Evolutionary conservation across 2,888 invertebrate species (phyloP).

Genomic region (Melieria picta): DNA sequence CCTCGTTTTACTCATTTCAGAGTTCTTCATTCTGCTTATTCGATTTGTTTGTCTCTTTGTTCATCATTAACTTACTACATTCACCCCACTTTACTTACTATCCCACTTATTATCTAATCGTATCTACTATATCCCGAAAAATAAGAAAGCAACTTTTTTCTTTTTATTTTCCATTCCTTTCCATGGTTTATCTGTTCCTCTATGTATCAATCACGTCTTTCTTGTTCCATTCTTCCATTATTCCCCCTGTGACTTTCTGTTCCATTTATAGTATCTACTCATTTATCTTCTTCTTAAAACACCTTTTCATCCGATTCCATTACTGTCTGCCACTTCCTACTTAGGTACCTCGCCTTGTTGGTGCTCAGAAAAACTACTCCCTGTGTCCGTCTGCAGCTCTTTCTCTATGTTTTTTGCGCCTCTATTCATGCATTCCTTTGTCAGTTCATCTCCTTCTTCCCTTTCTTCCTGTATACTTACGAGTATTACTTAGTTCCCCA

Average conservation of each 20-base stretch:
- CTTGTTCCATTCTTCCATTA: neutral
- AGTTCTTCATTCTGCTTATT: too few relatives aligned
- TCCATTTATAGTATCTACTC: neutral
- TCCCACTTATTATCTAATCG: too few relatives aligned
- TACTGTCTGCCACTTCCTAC: neutral
- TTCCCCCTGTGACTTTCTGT: neutral
- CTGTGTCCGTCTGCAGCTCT: neutral
- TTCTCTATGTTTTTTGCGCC: neutral
- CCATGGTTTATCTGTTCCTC: too few relatives aligned
- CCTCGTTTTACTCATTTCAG: too few relatives aligned
- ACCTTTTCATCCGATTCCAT: neutral
- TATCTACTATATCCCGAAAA: too few relatives aligned
- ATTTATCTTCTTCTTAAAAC: neutral
- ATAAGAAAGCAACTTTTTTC: too few relatives aligned
- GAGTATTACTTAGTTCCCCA: too few relatives aligned
- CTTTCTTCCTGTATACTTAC: neutral
- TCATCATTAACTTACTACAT: too few relatives aligned
- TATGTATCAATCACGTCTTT: neutral
- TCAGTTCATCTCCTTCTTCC: neutral
- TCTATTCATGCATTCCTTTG: too few relatives aligned
- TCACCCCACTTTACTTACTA: too few relatives aligned
- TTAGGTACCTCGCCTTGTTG: neutral
- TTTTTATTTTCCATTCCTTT: too few relatives aligned
- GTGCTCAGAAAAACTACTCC: neutral
- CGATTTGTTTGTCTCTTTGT: too few relatives aligned